Evolutionary conservation across 2,888 invertebrate species (phyloP).

Genomic region (Melolontha melolontha): DNA sequence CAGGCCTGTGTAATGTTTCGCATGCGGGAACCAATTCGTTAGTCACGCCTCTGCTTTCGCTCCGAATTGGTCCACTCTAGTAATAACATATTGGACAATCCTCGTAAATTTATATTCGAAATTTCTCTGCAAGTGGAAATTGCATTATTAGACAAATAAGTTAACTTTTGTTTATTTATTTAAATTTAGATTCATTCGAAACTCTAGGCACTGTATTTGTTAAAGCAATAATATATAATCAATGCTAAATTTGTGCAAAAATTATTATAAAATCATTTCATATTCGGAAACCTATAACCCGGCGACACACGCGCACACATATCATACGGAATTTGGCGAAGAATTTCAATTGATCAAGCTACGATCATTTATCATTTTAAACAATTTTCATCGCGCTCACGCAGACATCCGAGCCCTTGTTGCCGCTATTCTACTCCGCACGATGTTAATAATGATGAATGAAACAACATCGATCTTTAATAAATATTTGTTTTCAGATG

Average conservation of each 20-base stretch:
- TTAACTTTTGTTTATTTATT: no score
- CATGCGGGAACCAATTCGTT: no score
- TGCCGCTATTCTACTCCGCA: constrained; percentile 15
- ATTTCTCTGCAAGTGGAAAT: no score
- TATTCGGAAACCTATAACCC: not conserved
- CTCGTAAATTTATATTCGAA: no score
- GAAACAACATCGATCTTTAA: constrained; percentile 35
- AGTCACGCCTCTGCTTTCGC: no score
- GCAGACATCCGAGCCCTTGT: constrained; percentile 29
- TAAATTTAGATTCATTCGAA: no score
- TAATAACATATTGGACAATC: no score
- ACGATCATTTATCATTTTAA: constrained; percentile 32
- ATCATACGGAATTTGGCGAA: constrained; percentile 11
- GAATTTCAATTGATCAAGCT: constrained; percentile 26
- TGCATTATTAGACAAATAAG: no score
- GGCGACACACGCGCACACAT: not conserved
- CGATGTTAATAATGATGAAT: constrained; percentile 37
- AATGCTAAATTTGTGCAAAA: not conserved
- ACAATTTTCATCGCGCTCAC: constrained; percentile 29
- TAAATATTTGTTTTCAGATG: constrained; percentile 32
- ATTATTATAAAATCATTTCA: constrained; percentile 1
- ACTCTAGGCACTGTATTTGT: no score
- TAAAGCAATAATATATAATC: no score
- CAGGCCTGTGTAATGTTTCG: no score
- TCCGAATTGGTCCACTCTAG: no score